Evolutionary conservation across 2,797 vertebrate species (phyloP), one percentile per base, ranked within the genome.

Genomic region (Xiphorhynchus erythropygius): DNA sequence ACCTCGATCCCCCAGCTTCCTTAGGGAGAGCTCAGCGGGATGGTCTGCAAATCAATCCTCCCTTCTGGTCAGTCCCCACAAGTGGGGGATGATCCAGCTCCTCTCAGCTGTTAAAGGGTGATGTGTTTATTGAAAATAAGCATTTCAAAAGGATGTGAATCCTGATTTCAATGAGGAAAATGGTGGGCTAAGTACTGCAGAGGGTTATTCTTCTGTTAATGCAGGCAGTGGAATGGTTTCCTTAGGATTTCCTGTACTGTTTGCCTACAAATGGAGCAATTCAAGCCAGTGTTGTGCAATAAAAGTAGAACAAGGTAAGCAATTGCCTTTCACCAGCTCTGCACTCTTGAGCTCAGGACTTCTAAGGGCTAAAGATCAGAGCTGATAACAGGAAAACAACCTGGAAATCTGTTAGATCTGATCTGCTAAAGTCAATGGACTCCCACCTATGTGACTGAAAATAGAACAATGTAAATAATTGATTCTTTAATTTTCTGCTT

Each of bases 1-100:
- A n/a, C 32, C 81, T 28, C 0, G 0, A 17, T 39, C 4, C 17
- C 18, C 4, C 39, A 28, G 10, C 32, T 28, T 28, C 17, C 55
- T 24, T 4, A 10, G 30, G 2, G 47, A 33, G 11, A 42, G 10
- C 8, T 76, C 52, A 49, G 30, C 42, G 62, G 55, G 9, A 5
- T n/a, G 46, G 13, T 37, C 28, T 79, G 5, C 18, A 50, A 5
- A 30, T 2, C 3, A 63, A 18, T 53, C 21, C 11, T 44, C 30
- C 33, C 27, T 79, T 42, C 57, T 46, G 78, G 12, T 17, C 37
- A 28, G 13, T 49, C 10, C 17, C 8, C 4, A 6, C 18, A 2
- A 3, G 8, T 15, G 18, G 35, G 24, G 28, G 27, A 17, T 22
- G 11, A 73, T 25, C 39, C 47, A 49, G 1, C 13, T 67, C 18